Conservation (phyloP, 2,888 invertebrate species). For the Nemoura dubitans region DNA sequence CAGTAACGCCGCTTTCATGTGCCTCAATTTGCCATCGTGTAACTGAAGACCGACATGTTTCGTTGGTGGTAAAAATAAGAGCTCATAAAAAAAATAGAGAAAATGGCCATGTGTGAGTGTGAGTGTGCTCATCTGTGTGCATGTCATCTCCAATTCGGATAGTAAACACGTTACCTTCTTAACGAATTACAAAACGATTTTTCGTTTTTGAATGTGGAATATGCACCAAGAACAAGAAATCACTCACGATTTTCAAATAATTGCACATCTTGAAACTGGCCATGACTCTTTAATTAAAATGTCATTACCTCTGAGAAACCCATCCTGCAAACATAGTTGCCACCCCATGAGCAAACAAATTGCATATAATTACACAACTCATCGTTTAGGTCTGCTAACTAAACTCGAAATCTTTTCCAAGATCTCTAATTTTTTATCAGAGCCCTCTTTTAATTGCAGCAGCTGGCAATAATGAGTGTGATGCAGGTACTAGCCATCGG, state of each 20-base stretch:
- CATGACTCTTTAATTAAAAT: too few species aligned
- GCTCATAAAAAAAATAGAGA: conserved; percentile 9
- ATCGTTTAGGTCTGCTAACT: background rate
- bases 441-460: background rate
- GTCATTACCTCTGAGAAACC: too few species aligned
- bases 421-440: background rate
- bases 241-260: background rate
- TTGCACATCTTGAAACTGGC: too few species aligned
- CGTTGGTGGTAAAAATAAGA: background rate
- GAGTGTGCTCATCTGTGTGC: background rate
- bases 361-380: background rate
- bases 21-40: conserved; percentile 46
- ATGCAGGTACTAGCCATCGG: background rate
- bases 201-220: background rate
- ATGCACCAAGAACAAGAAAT: background rate
- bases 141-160: background rate
- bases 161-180: background rate
- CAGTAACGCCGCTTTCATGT: conserved; percentile 22
- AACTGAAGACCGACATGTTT: conserved; percentile 31
- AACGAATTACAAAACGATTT: background rate
- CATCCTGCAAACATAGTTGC: too few species aligned
- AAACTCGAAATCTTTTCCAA: background rate
- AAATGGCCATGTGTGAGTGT: background rate
- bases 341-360: background rate
- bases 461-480: background rate